A percentile compares a stretch with the other conserved stretches of the same genome.
These are phyloP conservation scores for Muricea muricata DNA, from an alignment of 92 coral and sea anemone genomes.

Conservation along the genomic window DNA sequence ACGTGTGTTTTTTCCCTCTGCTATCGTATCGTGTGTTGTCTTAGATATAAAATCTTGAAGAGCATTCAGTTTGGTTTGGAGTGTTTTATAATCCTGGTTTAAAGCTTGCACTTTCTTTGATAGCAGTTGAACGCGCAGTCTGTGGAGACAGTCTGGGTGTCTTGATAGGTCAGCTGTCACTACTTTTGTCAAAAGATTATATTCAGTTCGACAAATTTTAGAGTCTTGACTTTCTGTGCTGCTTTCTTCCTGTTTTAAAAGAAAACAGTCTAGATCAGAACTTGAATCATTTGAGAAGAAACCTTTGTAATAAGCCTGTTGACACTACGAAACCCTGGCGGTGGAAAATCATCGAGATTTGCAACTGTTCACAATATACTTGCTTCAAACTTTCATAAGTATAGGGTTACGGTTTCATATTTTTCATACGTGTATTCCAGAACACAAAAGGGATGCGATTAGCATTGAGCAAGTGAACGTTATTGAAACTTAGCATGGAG, in stretches of 20 bases:
- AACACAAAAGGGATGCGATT: no score
- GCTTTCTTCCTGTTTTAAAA: background rate
- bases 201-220: no score
- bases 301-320: no score
- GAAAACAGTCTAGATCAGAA: no score
- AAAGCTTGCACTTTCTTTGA: background rate
- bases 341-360: no score
- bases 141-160: background rate
- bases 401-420: no score
- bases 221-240: background rate
- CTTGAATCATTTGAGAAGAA: background rate
- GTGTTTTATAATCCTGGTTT: background rate
- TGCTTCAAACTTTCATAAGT: no score
- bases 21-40: background rate
- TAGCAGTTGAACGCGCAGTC: slow-evolving; percentile 2
- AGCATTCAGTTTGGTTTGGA: background rate
- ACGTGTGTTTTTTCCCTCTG: background rate
- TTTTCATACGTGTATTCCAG: no score
- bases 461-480: no score
- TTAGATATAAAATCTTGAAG: slow-evolving; percentile 2
- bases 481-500: no score
- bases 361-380: no score
- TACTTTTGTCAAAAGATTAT: background rate
- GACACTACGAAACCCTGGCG: no score
- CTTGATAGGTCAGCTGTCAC: slow-evolving; percentile 15